Evolutionary conservation across 2,797 vertebrate genomes (phyloP).

Genomic region (Psittacula echo): DNA sequence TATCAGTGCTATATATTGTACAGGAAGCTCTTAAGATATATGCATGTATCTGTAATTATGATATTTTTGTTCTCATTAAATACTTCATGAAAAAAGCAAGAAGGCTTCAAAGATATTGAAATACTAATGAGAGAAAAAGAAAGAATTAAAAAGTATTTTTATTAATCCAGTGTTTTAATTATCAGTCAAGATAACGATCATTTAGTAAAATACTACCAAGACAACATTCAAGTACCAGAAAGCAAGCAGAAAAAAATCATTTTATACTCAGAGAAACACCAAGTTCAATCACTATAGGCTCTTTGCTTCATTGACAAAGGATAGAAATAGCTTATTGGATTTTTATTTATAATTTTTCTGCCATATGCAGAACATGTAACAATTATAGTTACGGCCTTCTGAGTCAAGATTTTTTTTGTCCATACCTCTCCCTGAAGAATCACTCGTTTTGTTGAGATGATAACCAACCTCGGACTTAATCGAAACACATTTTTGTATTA

Average conservation of each 20-base stretch:
- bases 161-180: conserved; percentile 66
- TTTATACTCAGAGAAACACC: not conserved
- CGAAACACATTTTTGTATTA: not conserved
- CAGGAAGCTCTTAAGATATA: not conserved
- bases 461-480: not conserved
- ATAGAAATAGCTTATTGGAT: not conserved
- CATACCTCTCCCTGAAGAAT: not conserved
- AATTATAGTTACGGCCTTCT: not conserved
- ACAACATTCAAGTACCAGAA: conserved; percentile 45
- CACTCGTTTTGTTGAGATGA: not conserved
- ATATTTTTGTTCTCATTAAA: conserved; percentile 65
- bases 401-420: not conserved
- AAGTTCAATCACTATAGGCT: not conserved
- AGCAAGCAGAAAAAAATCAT: conserved; percentile 34
- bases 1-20: conserved; percentile 53
- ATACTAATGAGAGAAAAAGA: conserved; percentile 64
- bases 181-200: conserved; percentile 52
- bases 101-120: conserved; percentile 38
- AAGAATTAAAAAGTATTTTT: conserved; percentile 64
- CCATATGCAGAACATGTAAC: not conserved
- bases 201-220: conserved; percentile 23
- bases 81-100: conserved; percentile 51
- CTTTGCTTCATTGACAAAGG: not conserved
- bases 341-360: not conserved
- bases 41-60: conserved; percentile 20